Percentiles rank a stretch among this genome's conserved stretches.
These are phyloP conservation scores for Megaceryle maxima DNA, from an alignment of 2,113 vertebrate species.

Conservation along the genomic window DNA sequence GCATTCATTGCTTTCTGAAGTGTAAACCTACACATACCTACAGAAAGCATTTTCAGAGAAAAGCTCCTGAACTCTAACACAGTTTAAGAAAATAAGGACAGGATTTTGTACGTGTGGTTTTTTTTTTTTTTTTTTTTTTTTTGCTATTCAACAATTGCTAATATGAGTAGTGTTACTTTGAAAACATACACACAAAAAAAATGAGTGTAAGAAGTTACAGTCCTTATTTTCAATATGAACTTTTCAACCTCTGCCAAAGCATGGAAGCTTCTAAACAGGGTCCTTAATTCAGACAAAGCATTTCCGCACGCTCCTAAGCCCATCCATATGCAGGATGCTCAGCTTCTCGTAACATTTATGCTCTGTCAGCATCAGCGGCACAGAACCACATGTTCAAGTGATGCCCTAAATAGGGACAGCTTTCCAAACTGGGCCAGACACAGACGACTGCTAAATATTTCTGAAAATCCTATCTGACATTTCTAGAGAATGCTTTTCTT, in stretches of 20 bases:
- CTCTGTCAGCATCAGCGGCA: background rate
- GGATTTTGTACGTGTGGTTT: background rate
- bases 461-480: background rate
- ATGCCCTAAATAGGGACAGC: background rate
- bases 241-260: slow-evolving; percentile 10
- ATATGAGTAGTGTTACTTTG: background rate
- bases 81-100: background rate
- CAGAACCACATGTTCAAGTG: background rate
- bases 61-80: background rate
- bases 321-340: background rate
- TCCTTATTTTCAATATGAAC: background rate
- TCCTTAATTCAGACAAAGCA: background rate
- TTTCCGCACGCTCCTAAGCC: background rate
- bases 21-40: background rate
- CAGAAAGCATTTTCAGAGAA: background rate
- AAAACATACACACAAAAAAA: background rate
- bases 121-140: background rate
- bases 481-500: background rate
- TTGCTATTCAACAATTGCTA: background rate
- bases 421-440: background rate
- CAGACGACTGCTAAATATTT: background rate
- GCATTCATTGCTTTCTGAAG: background rate
- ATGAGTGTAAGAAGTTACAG: background rate
- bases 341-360: background rate
- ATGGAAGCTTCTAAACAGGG: background rate